Conservation (phyloP, 2,113 vertebrate species). For the Macrotus californicus region DNA sequence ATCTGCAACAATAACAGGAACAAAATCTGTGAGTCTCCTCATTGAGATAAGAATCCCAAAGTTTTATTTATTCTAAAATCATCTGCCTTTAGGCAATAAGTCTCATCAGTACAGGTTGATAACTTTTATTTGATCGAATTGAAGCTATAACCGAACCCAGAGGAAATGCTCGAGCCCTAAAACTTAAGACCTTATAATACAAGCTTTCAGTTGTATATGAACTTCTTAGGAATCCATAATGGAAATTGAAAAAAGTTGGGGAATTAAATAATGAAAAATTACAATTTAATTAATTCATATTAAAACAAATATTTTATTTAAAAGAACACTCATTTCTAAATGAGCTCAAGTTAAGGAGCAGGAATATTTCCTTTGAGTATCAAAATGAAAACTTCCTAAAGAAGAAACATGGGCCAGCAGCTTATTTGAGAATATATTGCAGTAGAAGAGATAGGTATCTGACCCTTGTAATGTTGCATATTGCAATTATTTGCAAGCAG, state of each 20-base stretch:
- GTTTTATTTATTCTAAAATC: constrained; percentile 70
- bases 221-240: not conserved
- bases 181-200: not conserved
- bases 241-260: not conserved
- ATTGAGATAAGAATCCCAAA: constrained; percentile 66
- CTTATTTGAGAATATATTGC: not conserved
- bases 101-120: constrained; percentile 36
- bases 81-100: constrained; percentile 53
- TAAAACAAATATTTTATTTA: constrained; percentile 41
- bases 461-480: not conserved
- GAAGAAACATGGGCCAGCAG: not conserved
- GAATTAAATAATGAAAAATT: constrained; percentile 34
- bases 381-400: not conserved
- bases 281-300: not conserved
- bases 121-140: constrained; percentile 58
- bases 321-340: constrained; percentile 8
- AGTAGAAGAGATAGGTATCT: not conserved
- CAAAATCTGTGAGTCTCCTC: constrained; percentile 73
- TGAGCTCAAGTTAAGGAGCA: not conserved
- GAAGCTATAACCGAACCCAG: constrained; percentile 36
- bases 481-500: not conserved
- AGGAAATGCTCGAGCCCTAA: not conserved
- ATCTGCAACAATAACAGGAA: constrained; percentile 76
- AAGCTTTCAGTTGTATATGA: not conserved
- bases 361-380: not conserved